Evolutionary conservation across 2,888 invertebrate genomes (phyloP).

Genomic region (Nomada hirtipes): DNA sequence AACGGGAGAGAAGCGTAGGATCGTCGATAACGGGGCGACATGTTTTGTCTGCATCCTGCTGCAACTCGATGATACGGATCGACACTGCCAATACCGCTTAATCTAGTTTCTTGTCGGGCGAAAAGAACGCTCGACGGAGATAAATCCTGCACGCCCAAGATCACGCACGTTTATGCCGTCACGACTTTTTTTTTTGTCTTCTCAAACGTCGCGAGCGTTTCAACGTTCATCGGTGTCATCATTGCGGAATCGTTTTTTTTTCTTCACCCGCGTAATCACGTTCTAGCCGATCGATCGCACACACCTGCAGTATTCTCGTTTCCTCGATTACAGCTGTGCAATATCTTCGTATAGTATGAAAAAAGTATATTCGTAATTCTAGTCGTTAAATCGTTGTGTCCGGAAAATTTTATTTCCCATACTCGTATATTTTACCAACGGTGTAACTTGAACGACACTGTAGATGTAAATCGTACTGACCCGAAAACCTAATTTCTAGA

Average conservation of each 20-base stretch:
- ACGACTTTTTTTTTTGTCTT: neutral
- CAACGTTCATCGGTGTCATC: too few relatives aligned
- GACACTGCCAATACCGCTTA: constrained; percentile 33
- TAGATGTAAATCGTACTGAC: too few relatives aligned
- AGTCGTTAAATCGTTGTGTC: too few relatives aligned
- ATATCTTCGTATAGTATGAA: too few relatives aligned
- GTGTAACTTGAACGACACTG: too few relatives aligned
- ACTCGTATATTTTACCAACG: too few relatives aligned
- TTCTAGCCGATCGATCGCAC: too few relatives aligned
- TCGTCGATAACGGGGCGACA: constrained; percentile 37
- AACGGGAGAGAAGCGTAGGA: constrained; percentile 7
- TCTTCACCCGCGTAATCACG: neutral
- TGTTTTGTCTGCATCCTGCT: constrained; percentile 43
- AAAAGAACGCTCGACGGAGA: constrained; percentile 32
- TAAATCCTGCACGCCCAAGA: constrained; percentile 28
- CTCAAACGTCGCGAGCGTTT: neutral
- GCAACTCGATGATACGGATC: constrained; percentile 41
- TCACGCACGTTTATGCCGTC: constrained; percentile 23
- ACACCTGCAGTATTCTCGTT: too few relatives aligned
- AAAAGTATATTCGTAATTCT: too few relatives aligned
- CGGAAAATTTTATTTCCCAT: too few relatives aligned
- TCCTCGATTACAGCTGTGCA: too few relatives aligned
- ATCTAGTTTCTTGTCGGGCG: constrained; percentile 44
- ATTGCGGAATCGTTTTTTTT: neutral
- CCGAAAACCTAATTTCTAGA: too few relatives aligned